Base-by-base conservation (phyloP, 23 tunicate species). In the Trididemnum clinides region DNA sequence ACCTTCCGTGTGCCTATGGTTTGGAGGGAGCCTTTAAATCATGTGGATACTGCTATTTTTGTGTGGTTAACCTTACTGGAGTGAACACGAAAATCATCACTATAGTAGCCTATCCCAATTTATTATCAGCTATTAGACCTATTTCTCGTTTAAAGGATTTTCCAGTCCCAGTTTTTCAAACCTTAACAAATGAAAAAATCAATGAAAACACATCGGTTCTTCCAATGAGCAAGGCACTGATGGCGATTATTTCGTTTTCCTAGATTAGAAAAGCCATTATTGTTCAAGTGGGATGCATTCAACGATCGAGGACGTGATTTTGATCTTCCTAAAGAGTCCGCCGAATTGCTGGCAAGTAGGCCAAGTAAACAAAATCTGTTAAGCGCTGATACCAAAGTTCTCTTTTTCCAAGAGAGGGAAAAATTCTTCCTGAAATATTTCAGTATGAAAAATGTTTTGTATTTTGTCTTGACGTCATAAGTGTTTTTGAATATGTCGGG, bases 21-120 rank as follows among this genome's bases (percentile, higher is more conserved):
- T 39, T 76, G 82, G 82, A 49, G 28, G 39, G 29, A 76, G 18
- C 57, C 30, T 26, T 0, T 26, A 0, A 0, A 39, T 20, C 29
- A 76, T 76, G 63, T 76, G 15, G 22, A 49, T 76, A 76, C 32
- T 76, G 64, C 62, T 76, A n/a, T 27, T 76, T 76, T 38, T 76
- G 82, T 28, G 19, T 76, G 82, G 20, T 50, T 18, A 38, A 76
- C 62, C 30, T 71, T 19, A 23, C 21, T n/a, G 0, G 78, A 18
- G 33, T 1, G 39, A 23, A 39, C 26, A 22, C 82, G 64, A 21
- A n/a, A 76, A 32, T 0, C 0, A 22, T 26, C n/a, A 0, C 33
- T 30, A n/a, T 27, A 69, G 18, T 76, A 38, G 15, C 82, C 33
- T 23, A 39, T 0, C 0, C 35, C 33, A 39, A 39, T 0, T 12